Percentiles rank a stretch among this genome's conserved stretches.
These are phyloP conservation scores for Zaprionus bogoriensis DNA, from an alignment of 2,888 invertebrate genomes.

Conservation along the genomic window DNA sequence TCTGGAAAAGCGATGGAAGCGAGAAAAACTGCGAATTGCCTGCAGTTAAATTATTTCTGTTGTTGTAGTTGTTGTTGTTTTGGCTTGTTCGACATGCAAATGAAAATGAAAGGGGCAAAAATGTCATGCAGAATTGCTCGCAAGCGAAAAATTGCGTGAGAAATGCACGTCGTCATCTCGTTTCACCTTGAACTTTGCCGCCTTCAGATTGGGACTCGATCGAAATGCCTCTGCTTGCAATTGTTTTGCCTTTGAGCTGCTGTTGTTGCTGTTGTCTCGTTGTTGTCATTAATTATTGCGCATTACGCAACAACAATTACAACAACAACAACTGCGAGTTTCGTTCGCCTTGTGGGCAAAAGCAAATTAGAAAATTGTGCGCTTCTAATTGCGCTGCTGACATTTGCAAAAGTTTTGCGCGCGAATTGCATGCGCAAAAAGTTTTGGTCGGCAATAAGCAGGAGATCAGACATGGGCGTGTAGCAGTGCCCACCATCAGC, in stretches of 20 bases:
- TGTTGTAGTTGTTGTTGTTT: neutral
- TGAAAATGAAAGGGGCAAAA: constrained; percentile 70
- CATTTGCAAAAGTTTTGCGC: constrained; percentile 55
- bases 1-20: constrained; percentile 67
- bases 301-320: constrained; percentile 43
- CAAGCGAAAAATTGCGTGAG: constrained; percentile 69
- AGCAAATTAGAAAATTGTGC: constrained; percentile 61
- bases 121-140: constrained; percentile 10
- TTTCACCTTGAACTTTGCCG: constrained; percentile 78
- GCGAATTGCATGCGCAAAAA: constrained; percentile 24
- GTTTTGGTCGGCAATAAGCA: neutral
- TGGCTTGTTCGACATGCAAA: constrained; percentile 53
- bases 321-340: constrained; percentile 18
- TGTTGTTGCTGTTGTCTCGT: constrained; percentile 9
- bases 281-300: constrained; percentile 62
- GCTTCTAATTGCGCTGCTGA: constrained; percentile 61
- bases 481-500: no score
- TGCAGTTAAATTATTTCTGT: neutral
- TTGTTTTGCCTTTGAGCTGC: constrained; percentile 5
- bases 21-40: no score
- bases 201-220: constrained; percentile 3
- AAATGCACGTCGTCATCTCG: constrained; percentile 61
- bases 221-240: constrained; percentile 41
- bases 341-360: constrained; percentile 24
- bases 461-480: neutral